Base-by-base conservation (phyloP, 2,888 invertebrate species). In the Cephus runcator region DNA sequence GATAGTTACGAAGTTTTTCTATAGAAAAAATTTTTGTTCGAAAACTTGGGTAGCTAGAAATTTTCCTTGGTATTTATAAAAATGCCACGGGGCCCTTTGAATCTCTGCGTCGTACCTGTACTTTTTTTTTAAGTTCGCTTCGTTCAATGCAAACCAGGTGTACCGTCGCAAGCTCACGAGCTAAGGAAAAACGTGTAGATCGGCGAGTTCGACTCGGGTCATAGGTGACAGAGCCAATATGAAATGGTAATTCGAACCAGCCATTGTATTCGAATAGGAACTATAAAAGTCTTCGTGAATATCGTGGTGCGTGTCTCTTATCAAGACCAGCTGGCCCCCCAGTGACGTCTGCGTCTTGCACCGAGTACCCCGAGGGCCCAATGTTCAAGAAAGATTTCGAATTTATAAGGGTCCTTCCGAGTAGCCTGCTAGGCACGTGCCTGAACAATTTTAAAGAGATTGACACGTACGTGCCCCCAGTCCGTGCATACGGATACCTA, bases 221-320 rank as follows among this genome's bases (percentile, higher is more conserved):
- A 87, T 82, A 88, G 88, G 88, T 88, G 88, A 87, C 83, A 79
- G 83, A 81, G 87, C 83, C 81, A 84, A 84, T 85, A 86, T 84
- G 78, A 87, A 88, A 89, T 89, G 88, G 85, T 89, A 89, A 89
- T 56, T 56, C 88, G 84, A 85, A 84, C 83, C 77, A 81, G 56
- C 88, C 81, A 89, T 88, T 90, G 90, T 90, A 90, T 90, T 90
- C 89, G 88, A 88, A 89, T 87, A 83, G 79, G 82, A 82, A 81
- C 9, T 56, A 56, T 56, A 56, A 23, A 56, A 56, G 23, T 23
- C 56, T 56, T 23, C 23, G 56, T 56, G 23, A 56, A 56, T 56
- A 56, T 56, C 56, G 23, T 56, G 15, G 15, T 56, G 23, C 56
- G 56, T 23, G 9, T 23, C 23, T 56, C 15, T 56, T 36, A 36